Evolutionary conservation across 2,888 invertebrate species (phyloP), one percentile per base, ranked within the genome.

Genomic region (Ochropleura plecta): DNA sequence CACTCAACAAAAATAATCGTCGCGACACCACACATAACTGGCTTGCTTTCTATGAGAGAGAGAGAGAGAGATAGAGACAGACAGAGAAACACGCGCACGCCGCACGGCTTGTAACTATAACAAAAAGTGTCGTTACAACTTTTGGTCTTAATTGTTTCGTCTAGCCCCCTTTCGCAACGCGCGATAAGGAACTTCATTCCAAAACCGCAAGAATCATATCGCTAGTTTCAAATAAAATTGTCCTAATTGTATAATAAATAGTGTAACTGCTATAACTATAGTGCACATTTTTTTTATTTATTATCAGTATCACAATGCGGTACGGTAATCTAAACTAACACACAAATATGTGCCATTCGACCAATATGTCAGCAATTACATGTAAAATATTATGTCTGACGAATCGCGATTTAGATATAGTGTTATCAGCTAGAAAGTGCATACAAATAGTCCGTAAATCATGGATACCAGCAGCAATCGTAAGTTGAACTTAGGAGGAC

Each of bases 371-470:
- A 57, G 0, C 8, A 48, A 60, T 51, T n/a, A 30, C 44, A 44
- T 60, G 20, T 8, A 30, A 30, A 65, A 30, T 18, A 44, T 18
- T 40, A 16, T 67, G 16, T 42, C 20, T 76, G 60, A n/a, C 76
- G 59, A 76, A 76, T 71, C 5, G 51, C 79, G n/a, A 76, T 79
- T 79, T 48, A n/a, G 30, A 60, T 70, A 2, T 53, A 30, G 18
- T 40, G n/a, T 59, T 16, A 44, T 40, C 57, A 78, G 46, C 12
- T 20, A 14, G n/a, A 70, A 40, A 18, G 49, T 42, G 7, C 48
- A 53, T 71, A 79, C 79, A 72, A 62, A 72, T 62, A 72, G 42
- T 44, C 42, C 10, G 0, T 16, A 62, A 42, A 49, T 49, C 18
- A 49, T 40, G 16, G 12, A 40, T 53, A 30, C 18, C 12, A 2